Base-by-base conservation (phyloP, 2,113 vertebrate genomes). In the Otus sunia region DNA sequence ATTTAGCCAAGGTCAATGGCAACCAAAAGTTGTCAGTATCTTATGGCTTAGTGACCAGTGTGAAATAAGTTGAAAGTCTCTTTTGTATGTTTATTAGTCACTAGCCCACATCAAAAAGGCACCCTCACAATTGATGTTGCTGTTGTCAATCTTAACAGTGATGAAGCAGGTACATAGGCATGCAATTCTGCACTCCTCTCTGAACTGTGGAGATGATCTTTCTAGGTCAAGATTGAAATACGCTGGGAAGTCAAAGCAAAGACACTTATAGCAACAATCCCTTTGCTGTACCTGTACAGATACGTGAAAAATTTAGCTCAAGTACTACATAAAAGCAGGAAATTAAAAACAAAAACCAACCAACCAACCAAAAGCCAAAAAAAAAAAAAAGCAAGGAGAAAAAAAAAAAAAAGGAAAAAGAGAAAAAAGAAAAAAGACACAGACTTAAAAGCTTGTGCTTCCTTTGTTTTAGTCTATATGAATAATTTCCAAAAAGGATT, bases 381-480 rank as follows among this genome's bases (percentile, higher is more conserved):
- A 50, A 41, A 25, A 37, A 10, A 7, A 17, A 20, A 37, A 11
- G 43, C 23, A n/a, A 12, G 39, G 2, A 22, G 10, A 49, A 45
- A 49, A 15, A 13, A 6, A 9, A 37, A 2, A 26, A 41, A 26
- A 32, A 49, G 20, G 6, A 18, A 60, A 30, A 22, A n/a, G 26
- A 34, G 2, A 32, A 7, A 1, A 16, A 12, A 5, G 25, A 7
- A 1, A 16, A 12, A 5, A 29, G 0, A 41, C 1, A 53, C 9
- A 47, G 3, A 45, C 43, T 45, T 63, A 72, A 67, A 86, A 60
- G 12, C 1, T 37, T 63, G 11, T 41, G 4, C 1, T 63, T 76
- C 18, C 3, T 66, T 85, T 63, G 4, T 5, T 80, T 74, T 23
- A 52, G 12, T 50, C 29, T 50, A 10, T 34, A 18, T 9, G 8